Percentiles rank a stretch among this genome's conserved stretches.
Evolutionary conservation across 92 coral and sea anemone species (phyloP).

Genomic region (Parazoanthus atlanticus): DNA sequence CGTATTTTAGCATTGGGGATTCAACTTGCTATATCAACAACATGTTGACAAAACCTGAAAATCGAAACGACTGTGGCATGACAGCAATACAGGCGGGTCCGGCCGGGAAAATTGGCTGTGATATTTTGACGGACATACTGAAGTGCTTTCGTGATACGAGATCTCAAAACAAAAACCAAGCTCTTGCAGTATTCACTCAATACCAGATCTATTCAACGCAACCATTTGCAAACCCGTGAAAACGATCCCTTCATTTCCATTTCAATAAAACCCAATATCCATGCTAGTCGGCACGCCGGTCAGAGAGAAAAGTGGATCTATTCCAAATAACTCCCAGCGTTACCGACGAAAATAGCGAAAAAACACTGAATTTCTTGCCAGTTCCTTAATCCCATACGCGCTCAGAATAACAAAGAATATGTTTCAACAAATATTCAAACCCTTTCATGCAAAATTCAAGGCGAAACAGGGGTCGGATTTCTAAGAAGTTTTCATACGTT

Average conservation of each 20-base stretch:
- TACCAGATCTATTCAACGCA: conserved; percentile 65
- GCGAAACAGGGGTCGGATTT: conserved; percentile 76
- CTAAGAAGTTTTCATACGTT: conserved; percentile 86
- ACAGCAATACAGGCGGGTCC: conserved; percentile 36
- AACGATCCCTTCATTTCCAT: conserved; percentile 82
- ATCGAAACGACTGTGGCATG: conserved; percentile 42
- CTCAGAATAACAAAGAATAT: background rate
- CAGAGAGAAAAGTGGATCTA: conserved; percentile 36
- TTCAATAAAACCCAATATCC: conserved; percentile 68
- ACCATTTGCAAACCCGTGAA: conserved; percentile 72
- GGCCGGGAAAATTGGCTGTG: conserved; percentile 7
- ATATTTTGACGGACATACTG: conserved; percentile 48
- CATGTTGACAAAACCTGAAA: conserved; percentile 60
- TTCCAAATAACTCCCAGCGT: conserved; percentile 30
- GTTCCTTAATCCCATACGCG: background rate
- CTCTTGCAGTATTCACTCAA: conserved; percentile 66
- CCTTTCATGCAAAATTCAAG: conserved; percentile 31
- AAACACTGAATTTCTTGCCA: conserved; percentile 1
- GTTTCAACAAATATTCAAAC: background rate
- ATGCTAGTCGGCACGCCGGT: conserved; percentile 69
- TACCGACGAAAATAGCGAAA: conserved; percentile 3
- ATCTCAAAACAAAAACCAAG: conserved; percentile 47
- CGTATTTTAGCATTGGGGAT: conserved; percentile 49
- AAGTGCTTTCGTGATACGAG: conserved; percentile 48
- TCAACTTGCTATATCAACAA: conserved; percentile 61